phyloP scores from a whole-genome alignment of 2,113 vertebrate species.

The Craseonycteris thonglongyai region DNA sequence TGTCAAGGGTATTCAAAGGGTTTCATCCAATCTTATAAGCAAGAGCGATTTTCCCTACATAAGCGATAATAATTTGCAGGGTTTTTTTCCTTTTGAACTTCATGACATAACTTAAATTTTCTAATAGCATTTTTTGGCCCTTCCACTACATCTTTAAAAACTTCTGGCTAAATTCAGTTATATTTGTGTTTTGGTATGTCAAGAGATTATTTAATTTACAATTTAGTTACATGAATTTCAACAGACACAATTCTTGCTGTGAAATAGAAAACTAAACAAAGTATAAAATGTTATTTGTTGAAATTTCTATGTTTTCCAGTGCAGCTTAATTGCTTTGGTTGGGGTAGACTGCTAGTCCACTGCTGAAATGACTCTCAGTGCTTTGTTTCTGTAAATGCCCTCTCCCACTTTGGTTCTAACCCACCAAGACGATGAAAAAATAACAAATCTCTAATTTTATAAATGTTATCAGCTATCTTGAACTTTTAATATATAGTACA shows the following conservation, averaged over 20 bases:
- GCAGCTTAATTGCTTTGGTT: constrained; percentile 19
- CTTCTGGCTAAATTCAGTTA: background rate
- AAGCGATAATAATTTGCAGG: background rate
- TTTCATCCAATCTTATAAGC: constrained; percentile 31
- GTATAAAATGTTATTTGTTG: constrained; percentile 19
- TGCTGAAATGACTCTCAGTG: background rate
- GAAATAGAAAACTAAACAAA: constrained; percentile 38
- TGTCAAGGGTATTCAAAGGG: background rate
- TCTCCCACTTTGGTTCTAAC: background rate
- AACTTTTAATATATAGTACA: background rate
- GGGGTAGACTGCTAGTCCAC: background rate
- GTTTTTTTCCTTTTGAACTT: constrained; percentile 13
- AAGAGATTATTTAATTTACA: constrained; percentile 15
- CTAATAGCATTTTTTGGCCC: background rate
- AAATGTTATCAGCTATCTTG: background rate
- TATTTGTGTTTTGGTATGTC: constrained; percentile 4
- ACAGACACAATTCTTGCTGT: constrained; percentile 34
- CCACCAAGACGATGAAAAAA: background rate
- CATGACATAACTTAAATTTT: background rate
- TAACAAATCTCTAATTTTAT: background rate
- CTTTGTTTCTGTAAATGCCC: background rate
- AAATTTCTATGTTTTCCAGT: constrained; percentile 1
- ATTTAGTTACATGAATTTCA: constrained; percentile 28
- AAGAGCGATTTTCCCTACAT: constrained; percentile 18
- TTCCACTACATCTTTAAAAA: background rate